Conservation (phyloP, 2,797 vertebrate species). For the Pantherophis vulpinus region DNA sequence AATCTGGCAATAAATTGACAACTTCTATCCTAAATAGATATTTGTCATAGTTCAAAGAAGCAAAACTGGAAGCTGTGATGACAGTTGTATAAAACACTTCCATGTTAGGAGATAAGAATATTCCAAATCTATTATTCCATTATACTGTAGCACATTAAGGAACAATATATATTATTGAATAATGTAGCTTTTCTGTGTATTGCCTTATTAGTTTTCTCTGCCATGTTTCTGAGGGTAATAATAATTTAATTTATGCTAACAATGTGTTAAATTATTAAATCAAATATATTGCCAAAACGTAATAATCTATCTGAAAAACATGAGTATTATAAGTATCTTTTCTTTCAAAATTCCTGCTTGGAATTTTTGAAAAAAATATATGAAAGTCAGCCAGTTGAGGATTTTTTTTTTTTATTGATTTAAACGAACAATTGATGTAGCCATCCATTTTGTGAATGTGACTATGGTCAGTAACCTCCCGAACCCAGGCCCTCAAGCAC, state of each 20-base stretch:
- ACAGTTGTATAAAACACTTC: not conserved
- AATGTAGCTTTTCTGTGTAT: not conserved
- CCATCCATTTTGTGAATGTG: not conserved
- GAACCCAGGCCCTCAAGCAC: not conserved
- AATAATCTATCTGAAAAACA: not conserved
- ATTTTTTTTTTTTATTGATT: not conserved
- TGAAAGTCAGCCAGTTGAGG: not conserved
- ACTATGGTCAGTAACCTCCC: not conserved
- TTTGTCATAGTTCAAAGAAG: not conserved
- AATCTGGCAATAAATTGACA: not conserved
- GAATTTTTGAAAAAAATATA: not conserved
- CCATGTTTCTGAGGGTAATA: not conserved
- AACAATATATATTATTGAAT: not conserved
- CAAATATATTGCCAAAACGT: not conserved
- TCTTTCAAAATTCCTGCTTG: not conserved
- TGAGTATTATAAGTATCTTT: not conserved
- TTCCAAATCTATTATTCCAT: not conserved
- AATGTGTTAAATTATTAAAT: not conserved
- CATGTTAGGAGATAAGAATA: not conserved
- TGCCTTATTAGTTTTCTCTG: not conserved
- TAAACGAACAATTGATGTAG: not conserved
- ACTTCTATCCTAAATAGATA: not conserved
- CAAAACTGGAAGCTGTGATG: not conserved
- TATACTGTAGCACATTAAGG: not conserved
- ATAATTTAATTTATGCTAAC: not conserved